Percentiles rank a stretch among this genome's conserved stretches.
Evolutionary conservation across 2,113 vertebrate genomes (phyloP).

Genomic region (Crotophaga sulcirostris): DNA sequence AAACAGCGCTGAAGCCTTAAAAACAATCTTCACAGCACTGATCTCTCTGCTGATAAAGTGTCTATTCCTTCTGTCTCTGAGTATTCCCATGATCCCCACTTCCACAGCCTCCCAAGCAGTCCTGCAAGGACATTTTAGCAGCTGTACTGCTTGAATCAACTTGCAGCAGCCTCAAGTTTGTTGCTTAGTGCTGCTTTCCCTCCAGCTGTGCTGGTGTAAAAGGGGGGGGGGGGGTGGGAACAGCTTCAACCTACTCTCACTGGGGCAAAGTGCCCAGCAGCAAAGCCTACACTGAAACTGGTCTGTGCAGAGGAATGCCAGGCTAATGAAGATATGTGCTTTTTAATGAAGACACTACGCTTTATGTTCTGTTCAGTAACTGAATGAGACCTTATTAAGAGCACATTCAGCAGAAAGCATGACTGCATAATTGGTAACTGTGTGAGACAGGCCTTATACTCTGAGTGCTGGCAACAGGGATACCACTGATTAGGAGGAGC

Average conservation of each 20-base stretch:
- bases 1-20: not conserved
- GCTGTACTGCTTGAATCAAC: not conserved
- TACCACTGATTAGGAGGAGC: not conserved
- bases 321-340: not conserved
- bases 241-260: not conserved
- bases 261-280: not conserved
- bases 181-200: not conserved
- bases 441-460: not conserved
- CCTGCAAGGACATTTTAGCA: not conserved
- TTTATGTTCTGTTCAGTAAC: not conserved
- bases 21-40: not conserved
- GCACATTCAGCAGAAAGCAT: not conserved
- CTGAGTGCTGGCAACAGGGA: not conserved
- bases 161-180: not conserved
- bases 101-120: not conserved
- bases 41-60: not conserved
- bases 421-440: conserved; percentile 7
- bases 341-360: not conserved
- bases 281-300: not conserved
- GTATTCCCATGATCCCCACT: not conserved
- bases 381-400: not conserved
- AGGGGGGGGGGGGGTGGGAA: not conserved
- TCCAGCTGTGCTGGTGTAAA: not conserved
- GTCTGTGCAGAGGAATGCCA: not conserved
- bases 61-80: not conserved